These are phyloP conservation scores for Drosophila pseudotalamancana DNA, from an alignment of 2,888 invertebrate genomes.

Conservation along the genomic window DNA sequence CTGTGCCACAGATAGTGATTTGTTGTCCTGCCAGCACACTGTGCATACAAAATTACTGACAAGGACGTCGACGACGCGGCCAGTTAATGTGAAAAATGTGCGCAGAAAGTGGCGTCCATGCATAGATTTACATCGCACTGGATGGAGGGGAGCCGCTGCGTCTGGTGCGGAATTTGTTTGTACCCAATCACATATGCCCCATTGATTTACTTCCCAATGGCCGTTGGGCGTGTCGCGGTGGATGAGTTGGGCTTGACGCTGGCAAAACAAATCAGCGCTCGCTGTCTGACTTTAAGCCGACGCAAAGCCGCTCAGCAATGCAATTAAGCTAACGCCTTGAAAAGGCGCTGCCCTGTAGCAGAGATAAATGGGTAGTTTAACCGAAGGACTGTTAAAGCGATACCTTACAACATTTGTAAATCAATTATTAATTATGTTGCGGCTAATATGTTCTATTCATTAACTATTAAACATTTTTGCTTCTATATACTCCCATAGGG, in stretches of 20 bases:
- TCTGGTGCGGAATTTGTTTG: slow-evolving; percentile 40
- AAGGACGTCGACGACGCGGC: slow-evolving; percentile 43
- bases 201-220: slow-evolving; percentile 62
- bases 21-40: slow-evolving; percentile 70
- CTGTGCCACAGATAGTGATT: slow-evolving; percentile 64
- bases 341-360: slow-evolving; percentile 20
- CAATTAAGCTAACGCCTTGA: slow-evolving; percentile 61
- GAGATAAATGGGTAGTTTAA: not conserved
- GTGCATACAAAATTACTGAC: slow-evolving; percentile 75
- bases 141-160: slow-evolving; percentile 7
- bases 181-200: slow-evolving; percentile 49
- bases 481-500: not conserved
- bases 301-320: slow-evolving; percentile 72
- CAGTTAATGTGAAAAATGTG: slow-evolving; percentile 78
- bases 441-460: not conserved
- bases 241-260: slow-evolving; percentile 14
- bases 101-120: slow-evolving; percentile 62
- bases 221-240: slow-evolving; percentile 10
- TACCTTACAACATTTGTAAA: not conserved
- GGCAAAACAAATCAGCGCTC: slow-evolving; percentile 64
- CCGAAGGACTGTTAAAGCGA: not conserved
- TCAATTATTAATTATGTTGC: no score
- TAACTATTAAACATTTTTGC: not conserved
- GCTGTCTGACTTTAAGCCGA: slow-evolving; percentile 69
- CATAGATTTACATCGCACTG: slow-evolving; percentile 66